A percentile compares a stretch with the other conserved stretches of the same genome.
Evolutionary conservation across 2,888 invertebrate species (phyloP).

Genomic region (Drosophila paramelanica): DNA sequence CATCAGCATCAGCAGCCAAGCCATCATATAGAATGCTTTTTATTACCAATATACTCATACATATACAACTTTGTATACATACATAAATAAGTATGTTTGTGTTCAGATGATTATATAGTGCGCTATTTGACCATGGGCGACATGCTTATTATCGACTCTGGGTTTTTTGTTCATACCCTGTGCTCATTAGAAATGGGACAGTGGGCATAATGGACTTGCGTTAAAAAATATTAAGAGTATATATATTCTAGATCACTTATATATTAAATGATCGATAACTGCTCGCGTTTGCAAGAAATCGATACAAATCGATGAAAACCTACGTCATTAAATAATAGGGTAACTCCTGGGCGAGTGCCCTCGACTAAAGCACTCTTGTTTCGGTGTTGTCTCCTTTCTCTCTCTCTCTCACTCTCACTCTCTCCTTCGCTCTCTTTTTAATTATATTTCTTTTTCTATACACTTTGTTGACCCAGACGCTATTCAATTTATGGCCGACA

Average conservation of each 20-base stretch:
- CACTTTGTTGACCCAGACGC: slow-evolving; percentile 46
- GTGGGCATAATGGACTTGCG: not conserved
- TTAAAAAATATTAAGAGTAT: not conserved
- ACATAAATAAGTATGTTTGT: not conserved
- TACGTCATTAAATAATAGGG: not conserved
- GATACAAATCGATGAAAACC: too few relatives aligned
- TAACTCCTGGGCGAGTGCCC: not conserved
- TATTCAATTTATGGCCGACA: slow-evolving; percentile 68
- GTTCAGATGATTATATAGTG: slow-evolving; percentile 59
- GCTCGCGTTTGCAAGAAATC: too few relatives aligned
- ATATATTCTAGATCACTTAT: too few relatives aligned
- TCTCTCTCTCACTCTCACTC: not conserved
- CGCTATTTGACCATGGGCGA: slow-evolving; percentile 54
- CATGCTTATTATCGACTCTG: slow-evolving; percentile 59
- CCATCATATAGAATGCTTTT: slow-evolving; percentile 10
- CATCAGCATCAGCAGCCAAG: not conserved
- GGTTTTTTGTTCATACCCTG: slow-evolving; percentile 7
- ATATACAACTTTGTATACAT: slow-evolving; percentile 5
- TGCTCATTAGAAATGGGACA: not conserved
- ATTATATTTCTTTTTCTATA: slow-evolving; percentile 15
- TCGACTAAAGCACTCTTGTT: not conserved
- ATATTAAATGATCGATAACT: too few relatives aligned
- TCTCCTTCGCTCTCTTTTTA: slow-evolving; percentile 12
- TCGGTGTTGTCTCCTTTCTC: not conserved
- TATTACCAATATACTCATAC: not conserved